A percentile compares a stretch with the other conserved stretches of the same genome.
These are phyloP conservation scores for Acanthurus lineatus DNA, from an alignment of 2,797 vertebrate genomes.

Conservation along the genomic window DNA sequence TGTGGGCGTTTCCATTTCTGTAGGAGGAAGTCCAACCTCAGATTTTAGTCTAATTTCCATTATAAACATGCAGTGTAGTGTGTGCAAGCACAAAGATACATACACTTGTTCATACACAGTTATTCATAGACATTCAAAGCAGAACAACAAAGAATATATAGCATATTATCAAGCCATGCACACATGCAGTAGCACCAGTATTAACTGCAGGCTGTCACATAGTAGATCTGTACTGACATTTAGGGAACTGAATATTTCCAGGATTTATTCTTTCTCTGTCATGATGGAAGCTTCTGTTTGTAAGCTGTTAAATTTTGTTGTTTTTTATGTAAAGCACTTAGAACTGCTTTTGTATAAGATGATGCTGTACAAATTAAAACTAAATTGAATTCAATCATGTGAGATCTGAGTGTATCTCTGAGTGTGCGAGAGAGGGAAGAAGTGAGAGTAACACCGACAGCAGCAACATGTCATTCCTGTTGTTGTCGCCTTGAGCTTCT, in stretches of 20 bases:
- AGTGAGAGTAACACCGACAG: conserved; percentile 12
- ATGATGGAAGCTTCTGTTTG: neutral
- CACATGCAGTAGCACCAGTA: conserved; percentile 2
- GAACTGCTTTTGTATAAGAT: too few species aligned
- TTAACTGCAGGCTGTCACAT: conserved; percentile 29
- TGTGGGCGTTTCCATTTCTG: neutral
- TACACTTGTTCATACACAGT: neutral
- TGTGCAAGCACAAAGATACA: conserved; percentile 4
- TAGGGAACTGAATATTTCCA: conserved; percentile 28
- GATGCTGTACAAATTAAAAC: too few species aligned
- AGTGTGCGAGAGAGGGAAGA: neutral
- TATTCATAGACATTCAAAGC: conserved; percentile 11
- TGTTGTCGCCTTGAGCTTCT: conserved; percentile 56
- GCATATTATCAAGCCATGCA: conserved; percentile 16
- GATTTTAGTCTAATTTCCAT: neutral
- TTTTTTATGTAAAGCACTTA: too few species aligned
- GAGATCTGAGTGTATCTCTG: conserved; percentile 4
- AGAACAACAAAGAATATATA: conserved; percentile 18
- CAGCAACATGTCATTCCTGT: conserved; percentile 16
- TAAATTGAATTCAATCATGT: neutral
- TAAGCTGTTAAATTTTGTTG: too few species aligned
- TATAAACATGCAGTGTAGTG: neutral
- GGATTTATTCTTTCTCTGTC: conserved; percentile 34
- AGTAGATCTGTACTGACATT: conserved; percentile 45
- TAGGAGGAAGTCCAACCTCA: conserved; percentile 1